These are phyloP conservation scores for Therioaphis trifolii DNA, from an alignment of 2,888 invertebrate genomes.

Conservation along the genomic window DNA sequence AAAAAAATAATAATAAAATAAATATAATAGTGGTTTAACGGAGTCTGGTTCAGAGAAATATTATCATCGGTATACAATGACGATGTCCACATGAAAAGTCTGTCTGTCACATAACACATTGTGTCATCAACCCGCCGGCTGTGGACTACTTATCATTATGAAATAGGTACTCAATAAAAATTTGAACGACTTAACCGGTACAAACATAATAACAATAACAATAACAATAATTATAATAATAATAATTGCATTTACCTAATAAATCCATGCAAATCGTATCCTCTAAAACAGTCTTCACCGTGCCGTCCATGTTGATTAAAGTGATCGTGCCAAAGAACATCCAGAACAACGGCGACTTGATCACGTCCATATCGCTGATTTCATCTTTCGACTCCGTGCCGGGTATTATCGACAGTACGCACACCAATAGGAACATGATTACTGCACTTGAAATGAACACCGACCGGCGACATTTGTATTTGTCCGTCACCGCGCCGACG, in stretches of 20 bases:
- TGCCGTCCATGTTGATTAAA: slow-evolving; percentile 71
- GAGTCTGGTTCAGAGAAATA: too few species aligned
- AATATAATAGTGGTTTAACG: too few species aligned
- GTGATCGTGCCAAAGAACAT: slow-evolving; percentile 40
- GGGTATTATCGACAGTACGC: slow-evolving; percentile 19
- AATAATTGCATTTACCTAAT: slow-evolving; percentile 63
- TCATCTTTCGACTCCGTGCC: background rate
- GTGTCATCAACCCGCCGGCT: too few species aligned
- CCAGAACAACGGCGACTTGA: slow-evolving; percentile 47
- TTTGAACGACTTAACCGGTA: too few species aligned
- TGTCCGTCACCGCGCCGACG: slow-evolving; percentile 85
- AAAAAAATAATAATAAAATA: too few species aligned
- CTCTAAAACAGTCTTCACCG: slow-evolving; percentile 41
- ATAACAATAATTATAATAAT: too few species aligned
- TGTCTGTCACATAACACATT: too few species aligned
- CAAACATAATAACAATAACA: too few species aligned
- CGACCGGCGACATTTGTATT: slow-evolving; percentile 78
- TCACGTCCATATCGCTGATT: background rate
- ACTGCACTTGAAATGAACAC: slow-evolving; percentile 74
- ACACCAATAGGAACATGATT: slow-evolving; percentile 73
- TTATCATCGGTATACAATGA: too few species aligned
- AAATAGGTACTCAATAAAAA: too few species aligned
- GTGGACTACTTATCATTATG: too few species aligned
- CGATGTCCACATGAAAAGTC: too few species aligned
- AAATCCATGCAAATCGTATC: slow-evolving; percentile 64